Conservation (phyloP, 1,140 invertebrate genomes). For the Gonioctena quinquepunctata region DNA sequence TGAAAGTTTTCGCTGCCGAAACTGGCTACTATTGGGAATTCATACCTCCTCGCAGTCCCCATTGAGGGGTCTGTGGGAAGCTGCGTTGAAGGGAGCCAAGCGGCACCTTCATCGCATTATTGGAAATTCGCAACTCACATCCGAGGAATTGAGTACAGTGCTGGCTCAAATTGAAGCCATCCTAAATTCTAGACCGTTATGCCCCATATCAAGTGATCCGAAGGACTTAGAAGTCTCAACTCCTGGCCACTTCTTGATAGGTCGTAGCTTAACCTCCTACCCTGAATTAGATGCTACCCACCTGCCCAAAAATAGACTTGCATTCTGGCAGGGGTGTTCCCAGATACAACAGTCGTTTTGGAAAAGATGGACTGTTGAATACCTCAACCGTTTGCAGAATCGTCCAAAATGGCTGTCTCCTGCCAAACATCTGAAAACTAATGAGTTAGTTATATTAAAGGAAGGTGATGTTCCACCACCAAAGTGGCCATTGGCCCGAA, state of each 20-base stretch:
- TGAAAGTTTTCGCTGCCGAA: not conserved
- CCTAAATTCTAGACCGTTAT: constrained; percentile 47
- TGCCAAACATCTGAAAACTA: not conserved
- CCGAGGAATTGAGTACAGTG: constrained; percentile 43
- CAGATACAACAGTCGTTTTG: constrained; percentile 42
- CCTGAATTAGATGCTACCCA: constrained; percentile 24
- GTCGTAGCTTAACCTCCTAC: constrained; percentile 31
- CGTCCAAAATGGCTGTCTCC: constrained; percentile 7
- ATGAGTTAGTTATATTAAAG: constrained; percentile 45
- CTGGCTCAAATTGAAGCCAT: constrained; percentile 40
- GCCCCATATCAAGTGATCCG: constrained; percentile 32
- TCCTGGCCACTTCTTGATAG: constrained; percentile 54
- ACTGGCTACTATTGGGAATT: not conserved
- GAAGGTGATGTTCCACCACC: constrained; percentile 47
- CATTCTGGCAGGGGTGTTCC: constrained; percentile 31
- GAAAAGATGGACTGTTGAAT: constrained; percentile 45
- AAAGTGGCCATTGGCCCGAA: constrained; percentile 44
- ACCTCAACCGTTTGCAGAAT: constrained; percentile 32
- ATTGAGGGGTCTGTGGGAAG: constrained; percentile 29
- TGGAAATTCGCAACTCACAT: constrained; percentile 34
- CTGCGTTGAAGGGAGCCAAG: constrained; percentile 26
- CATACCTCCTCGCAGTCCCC: not conserved
- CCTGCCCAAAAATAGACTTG: constrained; percentile 33
- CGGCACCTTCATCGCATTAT: constrained; percentile 31
- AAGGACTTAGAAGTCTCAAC: constrained; percentile 40